Evolutionary conservation across 2,888 invertebrate genomes (phyloP).

Genomic region (Ochropleura plecta): DNA sequence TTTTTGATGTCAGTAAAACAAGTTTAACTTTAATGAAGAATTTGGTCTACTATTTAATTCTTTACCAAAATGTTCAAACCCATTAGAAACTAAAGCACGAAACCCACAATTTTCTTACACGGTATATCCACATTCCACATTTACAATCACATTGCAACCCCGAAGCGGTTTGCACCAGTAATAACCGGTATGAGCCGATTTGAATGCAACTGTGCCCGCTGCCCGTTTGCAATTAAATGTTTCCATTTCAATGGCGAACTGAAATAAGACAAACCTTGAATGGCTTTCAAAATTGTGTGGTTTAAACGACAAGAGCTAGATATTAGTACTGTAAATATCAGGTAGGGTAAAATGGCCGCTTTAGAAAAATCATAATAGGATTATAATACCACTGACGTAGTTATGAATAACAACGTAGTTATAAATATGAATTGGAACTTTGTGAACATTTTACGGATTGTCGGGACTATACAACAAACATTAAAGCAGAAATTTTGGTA

Average conservation of each 20-base stretch:
- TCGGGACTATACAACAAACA: not conserved
- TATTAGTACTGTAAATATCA: not conserved
- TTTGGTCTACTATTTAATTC: not conserved
- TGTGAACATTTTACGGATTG: too few species aligned
- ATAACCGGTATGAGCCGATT: conserved; percentile 75
- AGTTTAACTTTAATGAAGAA: too few species aligned
- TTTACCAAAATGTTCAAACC: conserved; percentile 22
- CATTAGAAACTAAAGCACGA: conserved; percentile 34
- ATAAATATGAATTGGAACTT: too few species aligned
- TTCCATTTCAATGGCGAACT: conserved; percentile 78
- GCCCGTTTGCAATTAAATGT: conserved; percentile 81
- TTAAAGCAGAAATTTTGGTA: not conserved
- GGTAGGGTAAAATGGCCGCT: too few species aligned
- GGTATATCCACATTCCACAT: conserved; percentile 33
- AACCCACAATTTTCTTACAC: conserved; percentile 40
- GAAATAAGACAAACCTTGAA: conserved; percentile 72
- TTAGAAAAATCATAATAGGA: too few species aligned
- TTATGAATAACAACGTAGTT: too few species aligned
- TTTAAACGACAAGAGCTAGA: not conserved
- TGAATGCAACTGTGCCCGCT: conserved; percentile 74
- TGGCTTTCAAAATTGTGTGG: conserved; percentile 58
- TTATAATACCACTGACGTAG: too few species aligned
- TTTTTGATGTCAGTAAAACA: too few species aligned
- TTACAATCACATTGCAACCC: conserved; percentile 54
- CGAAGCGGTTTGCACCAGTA: conserved; percentile 66